phyloP scores from a whole-genome alignment of 2,113 vertebrate genomes.

The Chaenocephalus aceratus region DNA sequence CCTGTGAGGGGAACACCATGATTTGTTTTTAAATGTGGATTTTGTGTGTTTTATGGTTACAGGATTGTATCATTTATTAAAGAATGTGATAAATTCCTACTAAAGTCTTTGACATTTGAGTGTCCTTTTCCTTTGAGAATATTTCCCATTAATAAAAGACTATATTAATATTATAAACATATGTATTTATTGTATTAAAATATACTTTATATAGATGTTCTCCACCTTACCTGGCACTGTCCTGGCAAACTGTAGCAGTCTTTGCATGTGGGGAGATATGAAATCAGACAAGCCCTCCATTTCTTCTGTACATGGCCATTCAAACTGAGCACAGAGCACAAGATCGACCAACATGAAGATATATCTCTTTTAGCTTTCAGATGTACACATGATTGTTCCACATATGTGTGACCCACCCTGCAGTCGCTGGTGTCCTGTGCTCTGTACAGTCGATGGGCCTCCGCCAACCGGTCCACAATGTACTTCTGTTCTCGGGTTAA shows the following conservation, averaged over 20 bases:
- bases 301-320: slow-evolving; percentile 84
- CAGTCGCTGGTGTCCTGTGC: slow-evolving; percentile 83
- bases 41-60: background rate
- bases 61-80: background rate
- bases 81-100: background rate
- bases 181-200: too few relatives aligned
- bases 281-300: slow-evolving; percentile 82
- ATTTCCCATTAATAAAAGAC: background rate
- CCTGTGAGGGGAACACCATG: slow-evolving; percentile 76
- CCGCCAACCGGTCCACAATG: slow-evolving; percentile 89
- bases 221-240: slow-evolving; percentile 71
- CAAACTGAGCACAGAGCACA: slow-evolving; percentile 78
- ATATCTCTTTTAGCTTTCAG: background rate
- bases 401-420: slow-evolving; percentile 79
- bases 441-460: slow-evolving; percentile 88
- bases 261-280: slow-evolving; percentile 83
- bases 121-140: background rate
- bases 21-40: background rate
- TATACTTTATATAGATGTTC: background rate
- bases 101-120: background rate
- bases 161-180: too few relatives aligned
- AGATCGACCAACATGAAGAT: background rate
- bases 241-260: slow-evolving; percentile 90
- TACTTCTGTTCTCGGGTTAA: slow-evolving; percentile 86
- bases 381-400: background rate